Evolutionary conservation across 2,888 invertebrate genomes (phyloP).

Genomic region (Cataglyphis altisquamis): DNA sequence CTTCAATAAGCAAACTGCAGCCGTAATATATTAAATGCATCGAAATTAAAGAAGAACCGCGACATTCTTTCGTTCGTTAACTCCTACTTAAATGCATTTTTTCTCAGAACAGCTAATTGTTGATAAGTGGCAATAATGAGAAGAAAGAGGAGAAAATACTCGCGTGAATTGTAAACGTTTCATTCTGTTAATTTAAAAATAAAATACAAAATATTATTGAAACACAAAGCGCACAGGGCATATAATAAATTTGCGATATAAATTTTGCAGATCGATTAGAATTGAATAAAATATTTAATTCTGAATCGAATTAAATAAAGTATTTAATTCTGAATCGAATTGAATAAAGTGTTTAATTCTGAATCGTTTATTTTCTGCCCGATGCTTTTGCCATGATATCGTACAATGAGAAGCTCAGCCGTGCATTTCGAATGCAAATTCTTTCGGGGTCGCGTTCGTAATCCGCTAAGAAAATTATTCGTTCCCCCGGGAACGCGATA

Average conservation of each 20-base stretch:
- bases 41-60: conserved; percentile 23
- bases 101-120: conserved; percentile 29
- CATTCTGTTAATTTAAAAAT: not conserved
- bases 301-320: not conserved
- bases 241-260: not conserved
- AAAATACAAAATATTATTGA: not conserved
- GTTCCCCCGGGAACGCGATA: conserved; percentile 14
- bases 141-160: not conserved
- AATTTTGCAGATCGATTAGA: not conserved
- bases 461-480: conserved; percentile 19
- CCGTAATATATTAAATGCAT: conserved; percentile 2
- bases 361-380: not conserved
- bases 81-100: not conserved
- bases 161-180: not conserved
- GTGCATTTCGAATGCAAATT: conserved; percentile 32
- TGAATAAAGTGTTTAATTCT: not conserved
- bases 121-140: not conserved
- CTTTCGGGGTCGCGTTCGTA: not conserved
- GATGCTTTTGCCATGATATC: not conserved
- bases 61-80: conserved; percentile 1
- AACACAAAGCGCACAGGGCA: not conserved
- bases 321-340: not conserved
- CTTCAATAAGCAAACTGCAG: conserved; percentile 15
- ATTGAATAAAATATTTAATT: not conserved
- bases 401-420: not conserved